Conservation (phyloP, 2,888 invertebrate species). For the Nasonia oneida region DNA sequence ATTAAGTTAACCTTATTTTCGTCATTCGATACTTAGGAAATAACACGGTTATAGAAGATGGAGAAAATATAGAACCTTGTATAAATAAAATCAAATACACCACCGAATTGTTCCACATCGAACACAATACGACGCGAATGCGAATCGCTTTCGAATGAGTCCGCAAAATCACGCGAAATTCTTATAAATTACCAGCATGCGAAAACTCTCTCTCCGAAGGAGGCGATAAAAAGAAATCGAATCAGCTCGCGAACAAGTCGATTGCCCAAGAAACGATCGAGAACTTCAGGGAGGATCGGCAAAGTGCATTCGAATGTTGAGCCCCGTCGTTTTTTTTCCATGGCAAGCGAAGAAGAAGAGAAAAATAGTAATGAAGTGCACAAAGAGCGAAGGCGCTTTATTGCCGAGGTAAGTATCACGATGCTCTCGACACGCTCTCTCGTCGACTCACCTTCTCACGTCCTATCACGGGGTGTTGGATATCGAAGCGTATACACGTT, state of each 20-base stretch:
- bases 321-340: not conserved
- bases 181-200: not conserved
- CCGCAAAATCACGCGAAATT: not conserved
- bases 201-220: not conserved
- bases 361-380: conserved; percentile 24
- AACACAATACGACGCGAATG: not conserved
- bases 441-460: conserved; percentile 46
- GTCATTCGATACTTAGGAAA: too few relatives aligned
- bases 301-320: not conserved
- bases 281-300: conserved; percentile 15
- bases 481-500: not conserved
- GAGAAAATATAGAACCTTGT: not conserved
- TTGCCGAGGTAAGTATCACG: conserved; percentile 11
- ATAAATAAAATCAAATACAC: not conserved
- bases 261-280: conserved; percentile 25
- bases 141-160: not conserved
- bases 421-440: conserved; percentile 30
- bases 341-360: too few relatives aligned
- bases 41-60: too few relatives aligned
- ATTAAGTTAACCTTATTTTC: not conserved
- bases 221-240: not conserved
- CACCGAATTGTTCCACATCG: not conserved
- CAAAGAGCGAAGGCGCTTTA: conserved; percentile 15
- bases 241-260: not conserved
- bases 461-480: conserved; percentile 8